phyloP scores from a whole-genome alignment of 2,113 vertebrate genomes.

The human region GRCh38 chr15:95691501-95692000 shows the following conservation, averaged over 20 bases:
- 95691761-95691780: neutral
- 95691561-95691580: neutral
- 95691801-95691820: slow-evolving; percentile 63
- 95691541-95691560: neutral
- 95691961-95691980: slow-evolving; percentile 69
- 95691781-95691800: slow-evolving; percentile 44
- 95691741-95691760: slow-evolving; percentile 23
- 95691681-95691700: neutral
- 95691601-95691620: neutral
- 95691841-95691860: slow-evolving; percentile 80
- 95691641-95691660: neutral
- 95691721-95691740: neutral
- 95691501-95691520: neutral
- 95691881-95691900: slow-evolving; percentile 81
- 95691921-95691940: slow-evolving; percentile 80
- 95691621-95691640: neutral
- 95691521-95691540: neutral
- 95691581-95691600: neutral
- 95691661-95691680: slow-evolving; percentile 4
- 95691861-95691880: slow-evolving; percentile 84
- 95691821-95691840: slow-evolving; percentile 78
- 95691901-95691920: slow-evolving; percentile 74
- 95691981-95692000: slow-evolving; percentile 68
- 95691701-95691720: slow-evolving; percentile 41
- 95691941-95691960: slow-evolving; percentile 82